These are phyloP conservation scores for Smittia sp. DNA, from an alignment of 2,888 invertebrate species.

Conservation along the genomic window DNA sequence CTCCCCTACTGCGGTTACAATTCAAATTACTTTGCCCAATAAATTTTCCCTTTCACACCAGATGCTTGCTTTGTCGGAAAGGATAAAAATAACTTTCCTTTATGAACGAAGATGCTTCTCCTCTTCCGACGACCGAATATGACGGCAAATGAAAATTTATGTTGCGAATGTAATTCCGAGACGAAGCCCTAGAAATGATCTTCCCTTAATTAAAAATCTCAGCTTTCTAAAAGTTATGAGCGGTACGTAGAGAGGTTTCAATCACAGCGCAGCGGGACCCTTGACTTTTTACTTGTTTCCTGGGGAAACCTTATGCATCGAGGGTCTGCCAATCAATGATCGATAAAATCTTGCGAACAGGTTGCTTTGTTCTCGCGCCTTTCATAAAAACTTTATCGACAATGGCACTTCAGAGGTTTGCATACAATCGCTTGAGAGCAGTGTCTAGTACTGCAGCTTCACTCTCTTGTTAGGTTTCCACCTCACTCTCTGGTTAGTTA, in stretches of 20 bases:
- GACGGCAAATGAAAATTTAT: background rate
- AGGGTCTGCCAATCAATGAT: no score
- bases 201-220: constrained; percentile 12
- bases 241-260: background rate
- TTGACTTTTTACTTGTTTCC: no score
- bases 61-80: background rate
- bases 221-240: background rate
- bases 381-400: no score
- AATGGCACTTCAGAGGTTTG: no score
- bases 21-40: constrained; percentile 12
- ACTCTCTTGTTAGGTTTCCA: background rate
- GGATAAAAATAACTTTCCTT: background rate
- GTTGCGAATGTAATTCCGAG: background rate
- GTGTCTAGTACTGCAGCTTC: background rate
- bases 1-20: background rate
- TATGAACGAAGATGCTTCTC: background rate
- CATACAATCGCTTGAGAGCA: background rate
- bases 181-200: background rate
- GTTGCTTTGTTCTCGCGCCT: no score
- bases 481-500: background rate
- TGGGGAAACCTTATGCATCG: no score
- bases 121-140: background rate
- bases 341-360: no score
- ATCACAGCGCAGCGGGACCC: background rate
- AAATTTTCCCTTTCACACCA: constrained; percentile 8